Percentiles rank a stretch among this genome's conserved stretches.
Conservation (phyloP, 2,113 vertebrate genomes). For the Apaloderma vittatum region DNA sequence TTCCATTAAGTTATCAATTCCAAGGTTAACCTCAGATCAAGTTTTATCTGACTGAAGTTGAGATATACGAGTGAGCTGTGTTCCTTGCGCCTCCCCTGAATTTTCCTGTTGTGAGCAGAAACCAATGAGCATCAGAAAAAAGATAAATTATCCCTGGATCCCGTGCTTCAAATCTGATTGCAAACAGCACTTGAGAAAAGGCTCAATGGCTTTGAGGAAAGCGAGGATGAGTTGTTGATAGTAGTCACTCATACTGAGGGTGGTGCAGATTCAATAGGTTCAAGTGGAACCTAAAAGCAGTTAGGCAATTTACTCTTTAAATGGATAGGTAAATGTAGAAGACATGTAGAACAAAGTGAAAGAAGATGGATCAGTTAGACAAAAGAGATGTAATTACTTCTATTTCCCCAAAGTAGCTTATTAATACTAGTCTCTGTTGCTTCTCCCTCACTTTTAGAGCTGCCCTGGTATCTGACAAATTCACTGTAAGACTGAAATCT, state of each 20-base stretch:
- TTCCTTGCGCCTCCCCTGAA: not conserved
- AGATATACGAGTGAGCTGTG: not conserved
- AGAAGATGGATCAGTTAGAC: not conserved
- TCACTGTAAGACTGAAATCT: not conserved
- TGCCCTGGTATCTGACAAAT: not conserved
- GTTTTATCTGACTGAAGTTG: constrained; percentile 14
- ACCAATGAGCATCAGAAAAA: not conserved
- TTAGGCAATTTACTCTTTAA: not conserved
- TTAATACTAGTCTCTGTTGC: not conserved
- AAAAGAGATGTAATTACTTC: not conserved
- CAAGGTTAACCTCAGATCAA: constrained; percentile 6
- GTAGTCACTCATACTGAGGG: not conserved
- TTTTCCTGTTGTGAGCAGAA: constrained; percentile 3
- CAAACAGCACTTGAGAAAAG: not conserved
- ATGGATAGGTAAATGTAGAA: not conserved
- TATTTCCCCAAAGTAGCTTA: not conserved
- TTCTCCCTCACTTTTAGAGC: not conserved
- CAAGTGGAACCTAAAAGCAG: not conserved
- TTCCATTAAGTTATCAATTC: constrained; percentile 49
- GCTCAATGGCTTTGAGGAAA: not conserved
- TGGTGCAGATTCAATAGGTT: not conserved
- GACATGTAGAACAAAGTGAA: not conserved
- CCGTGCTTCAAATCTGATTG: not conserved
- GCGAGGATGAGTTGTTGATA: not conserved
- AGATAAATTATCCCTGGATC: not conserved